phyloP scores from a whole-genome alignment of 2,888 invertebrate species.

The Amiota mariae region DNA sequence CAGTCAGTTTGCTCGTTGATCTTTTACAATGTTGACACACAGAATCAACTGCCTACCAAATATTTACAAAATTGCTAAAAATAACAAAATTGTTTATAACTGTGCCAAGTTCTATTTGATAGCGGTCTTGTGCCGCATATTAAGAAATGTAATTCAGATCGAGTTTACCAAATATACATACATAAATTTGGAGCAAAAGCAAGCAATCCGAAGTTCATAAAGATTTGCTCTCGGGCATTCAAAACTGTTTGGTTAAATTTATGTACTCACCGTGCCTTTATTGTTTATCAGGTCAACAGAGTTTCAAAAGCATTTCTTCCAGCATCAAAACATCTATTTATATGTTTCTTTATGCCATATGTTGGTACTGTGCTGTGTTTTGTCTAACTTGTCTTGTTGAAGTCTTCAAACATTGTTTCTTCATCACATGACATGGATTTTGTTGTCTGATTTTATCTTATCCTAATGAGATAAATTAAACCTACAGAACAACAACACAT shows the following conservation, averaged over 20 bases:
- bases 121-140: no score
- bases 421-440: slow-evolving; percentile 45
- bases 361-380: neutral
- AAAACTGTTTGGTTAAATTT: neutral
- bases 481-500: neutral
- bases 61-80: slow-evolving; percentile 18
- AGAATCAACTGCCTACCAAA: neutral
- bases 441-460: slow-evolving; percentile 12
- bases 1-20: neutral
- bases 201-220: no score
- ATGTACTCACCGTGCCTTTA: neutral
- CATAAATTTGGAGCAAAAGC: no score
- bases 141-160: no score
- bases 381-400: slow-evolving; percentile 10
- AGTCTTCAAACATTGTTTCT: slow-evolving; percentile 41
- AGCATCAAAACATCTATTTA: no score
- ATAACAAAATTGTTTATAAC: slow-evolving; percentile 5
- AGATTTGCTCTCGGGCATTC: no score
- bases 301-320: neutral
- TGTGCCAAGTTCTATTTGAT: neutral
- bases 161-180: no score
- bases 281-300: neutral
- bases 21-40: slow-evolving; percentile 20
- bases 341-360: neutral
- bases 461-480: slow-evolving; percentile 27